Conservation (phyloP, 2,888 invertebrate genomes). For the Parelbella ahira region DNA sequence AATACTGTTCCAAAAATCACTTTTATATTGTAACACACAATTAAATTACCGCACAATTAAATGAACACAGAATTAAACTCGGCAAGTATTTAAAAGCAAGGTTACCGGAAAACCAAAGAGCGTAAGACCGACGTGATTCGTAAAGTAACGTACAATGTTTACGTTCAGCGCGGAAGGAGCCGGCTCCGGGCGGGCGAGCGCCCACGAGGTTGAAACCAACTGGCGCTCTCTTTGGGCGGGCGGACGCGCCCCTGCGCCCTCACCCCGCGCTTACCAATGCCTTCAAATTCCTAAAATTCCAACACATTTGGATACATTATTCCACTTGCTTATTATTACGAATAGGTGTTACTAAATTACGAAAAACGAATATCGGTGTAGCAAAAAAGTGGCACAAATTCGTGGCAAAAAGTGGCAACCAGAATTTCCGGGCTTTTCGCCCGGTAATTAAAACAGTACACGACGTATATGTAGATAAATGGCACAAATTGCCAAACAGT, state of each 20-base stretch:
- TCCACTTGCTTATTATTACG: slow-evolving; percentile 5
- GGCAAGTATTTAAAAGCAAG: too few species aligned
- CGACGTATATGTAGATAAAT: too few species aligned
- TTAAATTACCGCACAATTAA: too few species aligned
- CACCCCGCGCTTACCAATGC: slow-evolving; percentile 45
- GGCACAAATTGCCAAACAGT: too few species aligned
- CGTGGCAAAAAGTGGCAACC: too few species aligned
- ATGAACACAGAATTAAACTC: too few species aligned
- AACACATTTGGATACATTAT: slow-evolving; percentile 32
- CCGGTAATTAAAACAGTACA: too few species aligned
- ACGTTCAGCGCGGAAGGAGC: slow-evolving; percentile 31
- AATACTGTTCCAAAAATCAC: slow-evolving; percentile 26
- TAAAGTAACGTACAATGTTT: slow-evolving; percentile 43
- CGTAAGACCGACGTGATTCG: slow-evolving; percentile 32
- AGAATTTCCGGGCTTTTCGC: too few species aligned
- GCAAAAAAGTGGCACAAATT: too few species aligned
- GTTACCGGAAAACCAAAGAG: slow-evolving; percentile 1
- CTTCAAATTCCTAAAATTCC: slow-evolving; percentile 36
- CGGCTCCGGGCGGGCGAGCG: slow-evolving; percentile 32
- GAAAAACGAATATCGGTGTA: too few species aligned
- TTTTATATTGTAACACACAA: too few species aligned
- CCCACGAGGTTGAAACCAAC: slow-evolving; percentile 37
- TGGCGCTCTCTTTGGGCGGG: slow-evolving; percentile 56
- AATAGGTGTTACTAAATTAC: too few species aligned
- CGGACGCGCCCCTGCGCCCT: slow-evolving; percentile 54